phyloP scores from a whole-genome alignment of 2,797 vertebrate genomes.

The Ctenopoma kingsleyae region DNA sequence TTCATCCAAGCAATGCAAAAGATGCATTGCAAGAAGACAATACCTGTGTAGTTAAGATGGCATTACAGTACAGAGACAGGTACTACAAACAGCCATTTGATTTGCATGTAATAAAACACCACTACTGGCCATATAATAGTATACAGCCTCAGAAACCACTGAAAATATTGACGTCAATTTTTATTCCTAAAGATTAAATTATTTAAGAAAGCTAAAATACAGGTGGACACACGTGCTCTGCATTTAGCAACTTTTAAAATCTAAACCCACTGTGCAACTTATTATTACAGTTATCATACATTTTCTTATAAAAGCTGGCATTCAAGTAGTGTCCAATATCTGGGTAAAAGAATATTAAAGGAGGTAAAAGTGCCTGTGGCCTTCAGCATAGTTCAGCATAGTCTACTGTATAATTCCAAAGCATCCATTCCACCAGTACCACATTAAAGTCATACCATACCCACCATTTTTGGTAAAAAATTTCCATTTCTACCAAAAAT shows the following conservation, averaged over 20 bases:
- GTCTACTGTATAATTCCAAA: not conserved
- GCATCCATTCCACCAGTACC: not conserved
- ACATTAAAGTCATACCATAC: not conserved
- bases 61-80: not conserved
- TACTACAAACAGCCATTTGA: not conserved
- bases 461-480: not conserved
- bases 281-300: not conserved
- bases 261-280: not conserved
- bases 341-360: not conserved
- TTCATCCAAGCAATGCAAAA: slow-evolving; percentile 6
- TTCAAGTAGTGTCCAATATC: not conserved
- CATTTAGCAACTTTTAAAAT: not conserved
- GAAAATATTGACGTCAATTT: not conserved
- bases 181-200: not conserved
- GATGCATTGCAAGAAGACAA: not conserved
- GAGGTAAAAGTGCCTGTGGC: too few species aligned
- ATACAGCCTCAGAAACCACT: not conserved
- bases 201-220: slow-evolving; percentile 1
- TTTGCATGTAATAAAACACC: not conserved
- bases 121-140: not conserved
- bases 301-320: not conserved
- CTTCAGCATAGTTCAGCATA: not conserved
- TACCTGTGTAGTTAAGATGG: not conserved
- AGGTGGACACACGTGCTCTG: not conserved
- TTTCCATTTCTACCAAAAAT: not conserved